phyloP scores from a whole-genome alignment of 1,140 invertebrate species.

The Hermetia illucens region DNA sequence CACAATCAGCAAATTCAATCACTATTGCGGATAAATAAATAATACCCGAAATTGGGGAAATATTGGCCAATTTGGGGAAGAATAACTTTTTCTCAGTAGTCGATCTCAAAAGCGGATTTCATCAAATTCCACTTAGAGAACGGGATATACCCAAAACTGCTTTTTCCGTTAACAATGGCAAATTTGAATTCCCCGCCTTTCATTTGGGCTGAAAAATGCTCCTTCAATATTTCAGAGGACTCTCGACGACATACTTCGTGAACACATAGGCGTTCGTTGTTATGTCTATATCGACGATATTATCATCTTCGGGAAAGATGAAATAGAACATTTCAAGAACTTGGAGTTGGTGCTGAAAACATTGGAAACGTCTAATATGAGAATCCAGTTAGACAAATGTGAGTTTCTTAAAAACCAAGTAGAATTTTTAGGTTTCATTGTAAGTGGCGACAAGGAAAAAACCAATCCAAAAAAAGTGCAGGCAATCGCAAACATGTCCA shows the following conservation, averaged over 20 bases:
- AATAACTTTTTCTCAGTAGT: not conserved
- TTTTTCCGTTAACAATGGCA: not conserved
- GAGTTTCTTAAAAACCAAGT: not conserved
- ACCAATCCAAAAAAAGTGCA: not conserved
- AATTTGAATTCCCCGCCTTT: too few relatives aligned
- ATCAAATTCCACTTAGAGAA: too few relatives aligned
- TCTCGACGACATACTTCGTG: too few relatives aligned
- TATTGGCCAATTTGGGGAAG: too few relatives aligned
- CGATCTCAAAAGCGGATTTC: not conserved
- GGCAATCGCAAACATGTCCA: not conserved
- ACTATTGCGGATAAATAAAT: not conserved
- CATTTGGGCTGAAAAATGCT: not conserved
- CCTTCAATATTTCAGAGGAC: not conserved
- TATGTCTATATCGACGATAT: not conserved
- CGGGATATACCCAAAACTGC: not conserved
- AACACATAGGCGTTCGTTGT: not conserved
- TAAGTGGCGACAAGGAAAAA: not conserved
- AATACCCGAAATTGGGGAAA: too few relatives aligned
- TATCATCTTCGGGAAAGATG: not conserved
- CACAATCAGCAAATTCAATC: too few relatives aligned
- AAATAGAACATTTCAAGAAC: not conserved
- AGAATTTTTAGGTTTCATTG: not conserved
- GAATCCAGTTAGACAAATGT: not conserved
- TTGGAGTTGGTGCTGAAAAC: not conserved
- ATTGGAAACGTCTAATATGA: not conserved